Evolutionary conservation across 2,888 invertebrate species (phyloP), one percentile per base, ranked within the genome.

Genomic region (Cheilosia scutellata): DNA sequence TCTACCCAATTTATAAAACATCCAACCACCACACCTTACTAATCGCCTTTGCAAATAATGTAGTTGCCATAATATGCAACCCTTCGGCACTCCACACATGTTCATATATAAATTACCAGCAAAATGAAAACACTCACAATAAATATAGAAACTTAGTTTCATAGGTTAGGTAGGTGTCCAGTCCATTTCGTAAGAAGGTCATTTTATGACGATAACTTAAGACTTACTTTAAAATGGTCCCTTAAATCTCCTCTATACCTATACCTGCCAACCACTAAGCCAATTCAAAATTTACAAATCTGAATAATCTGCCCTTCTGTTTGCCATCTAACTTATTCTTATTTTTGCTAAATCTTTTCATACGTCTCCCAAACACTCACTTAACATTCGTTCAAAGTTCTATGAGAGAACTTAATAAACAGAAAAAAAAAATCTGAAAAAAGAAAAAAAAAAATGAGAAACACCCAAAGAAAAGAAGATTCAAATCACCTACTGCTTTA

Each of bases 401-500:
- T 57, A 16, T 25, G 16, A 47, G 53, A 44, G 29, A 60, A 29
- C 31, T 47, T 7, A 75, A 55, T 37, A 37, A 63, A 53, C 9
- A 49, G 27, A 51, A 37, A 47, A 31, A 2, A 25, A 47, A 68
- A 55, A 44, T 20, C 20, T 20, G 20, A 3, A 27, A 71, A 37
- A 4, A 9, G 9, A 3, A 11, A 37, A 37, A 37, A 9, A 37
- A 37, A 37, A 11, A 11, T 37, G 4, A 37, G 16, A 31, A 44
- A 49, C 49, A 40, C 13, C 42, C 6, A 53, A 66, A 55, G 20
- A 60, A 60, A 53, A 60, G 53, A 53, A 68, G 42, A 70, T 51
- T 60, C 63, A 53, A 72, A 66, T 58, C 79, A 79, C 72, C 72
- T 79, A 72, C 58, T 72, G 79, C 58, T 51, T 53, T 33, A 68